Conservation (phyloP, 2,113 vertebrate species). For the Dromas ardeola region DNA sequence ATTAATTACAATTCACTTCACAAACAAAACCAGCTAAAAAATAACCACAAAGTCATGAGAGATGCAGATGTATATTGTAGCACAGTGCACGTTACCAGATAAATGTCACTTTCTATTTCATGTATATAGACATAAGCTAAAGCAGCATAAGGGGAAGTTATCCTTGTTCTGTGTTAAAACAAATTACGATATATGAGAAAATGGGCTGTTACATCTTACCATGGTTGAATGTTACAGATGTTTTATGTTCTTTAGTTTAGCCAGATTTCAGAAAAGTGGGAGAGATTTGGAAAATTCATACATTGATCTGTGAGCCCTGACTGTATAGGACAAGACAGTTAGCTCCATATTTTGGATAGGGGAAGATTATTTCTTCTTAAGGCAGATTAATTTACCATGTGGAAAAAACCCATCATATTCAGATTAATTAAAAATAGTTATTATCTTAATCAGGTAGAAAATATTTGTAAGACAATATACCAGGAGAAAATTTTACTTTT, state of each 20-base stretch:
- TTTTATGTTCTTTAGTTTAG: background rate
- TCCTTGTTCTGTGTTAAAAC: background rate
- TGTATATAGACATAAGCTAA: background rate
- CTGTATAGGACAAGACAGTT: background rate
- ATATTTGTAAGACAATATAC: background rate
- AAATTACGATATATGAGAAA: background rate
- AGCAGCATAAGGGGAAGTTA: background rate
- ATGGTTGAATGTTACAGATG: background rate
- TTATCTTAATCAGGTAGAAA: background rate
- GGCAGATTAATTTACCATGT: background rate
- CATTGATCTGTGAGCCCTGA: background rate
- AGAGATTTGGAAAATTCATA: background rate
- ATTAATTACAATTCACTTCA: background rate
- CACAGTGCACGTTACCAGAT: accelerated
- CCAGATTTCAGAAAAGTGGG: background rate
- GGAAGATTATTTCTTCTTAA: background rate
- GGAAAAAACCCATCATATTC: background rate
- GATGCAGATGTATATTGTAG: accelerated
- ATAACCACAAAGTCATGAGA: background rate
- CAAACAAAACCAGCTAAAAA: background rate
- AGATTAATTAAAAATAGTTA: background rate
- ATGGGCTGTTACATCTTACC: background rate
- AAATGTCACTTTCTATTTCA: background rate
- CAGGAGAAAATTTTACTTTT: background rate
- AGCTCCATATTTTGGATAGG: background rate